These are phyloP conservation scores for Tenebrosternarchus preto DNA, from an alignment of 2,113 vertebrate genomes.

Conservation along the genomic window DNA sequence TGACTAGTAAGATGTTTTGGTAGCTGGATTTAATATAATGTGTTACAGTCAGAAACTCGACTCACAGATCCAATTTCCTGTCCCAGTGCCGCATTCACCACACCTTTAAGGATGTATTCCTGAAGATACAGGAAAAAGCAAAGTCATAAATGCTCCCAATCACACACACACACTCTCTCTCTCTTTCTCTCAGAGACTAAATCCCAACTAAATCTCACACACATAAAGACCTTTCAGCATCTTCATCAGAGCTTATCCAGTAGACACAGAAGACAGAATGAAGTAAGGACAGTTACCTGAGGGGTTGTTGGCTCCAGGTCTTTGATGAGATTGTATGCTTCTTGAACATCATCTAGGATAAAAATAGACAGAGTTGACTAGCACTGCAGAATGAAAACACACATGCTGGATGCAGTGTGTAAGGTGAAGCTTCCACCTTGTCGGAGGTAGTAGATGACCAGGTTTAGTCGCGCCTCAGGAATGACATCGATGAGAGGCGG, in stretches of 20 bases:
- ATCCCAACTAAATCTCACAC: no score
- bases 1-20: no score
- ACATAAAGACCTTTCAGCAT: no score
- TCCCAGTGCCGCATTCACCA: constrained; percentile 92
- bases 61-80: constrained; percentile 93
- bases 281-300: constrained; percentile 74
- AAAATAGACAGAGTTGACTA: neutral
- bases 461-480: constrained; percentile 92
- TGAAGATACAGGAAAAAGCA: constrained; percentile 56
- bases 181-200: no score
- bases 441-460: constrained; percentile 96
- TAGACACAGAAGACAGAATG: neutral
- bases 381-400: neutral
- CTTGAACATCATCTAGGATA: constrained; percentile 87
- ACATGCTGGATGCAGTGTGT: no score
- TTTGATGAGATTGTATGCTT: constrained; percentile 95
- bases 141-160: no score
- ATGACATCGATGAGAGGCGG: constrained; percentile 96
- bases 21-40: no score
- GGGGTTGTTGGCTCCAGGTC: constrained; percentile 89
- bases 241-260: neutral
- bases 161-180: neutral
- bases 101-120: constrained; percentile 97
- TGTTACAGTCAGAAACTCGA: constrained; percentile 45
- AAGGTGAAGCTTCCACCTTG: constrained; percentile 77